Base-by-base conservation (phyloP, 1,140 invertebrate genomes). In the Bombyx mori region DNA sequence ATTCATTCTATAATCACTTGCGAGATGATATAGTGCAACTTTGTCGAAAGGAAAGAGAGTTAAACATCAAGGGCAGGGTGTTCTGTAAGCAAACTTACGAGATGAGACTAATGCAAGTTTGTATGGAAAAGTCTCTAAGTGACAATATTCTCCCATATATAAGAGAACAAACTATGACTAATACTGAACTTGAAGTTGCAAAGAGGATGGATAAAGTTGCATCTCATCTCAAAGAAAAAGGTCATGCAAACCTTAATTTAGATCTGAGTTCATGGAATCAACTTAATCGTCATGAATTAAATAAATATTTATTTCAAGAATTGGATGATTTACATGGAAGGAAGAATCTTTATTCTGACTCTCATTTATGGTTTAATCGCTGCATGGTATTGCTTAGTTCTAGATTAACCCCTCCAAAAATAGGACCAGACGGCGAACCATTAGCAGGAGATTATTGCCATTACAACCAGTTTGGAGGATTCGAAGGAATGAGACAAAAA, bases 181-280 rank as follows among this genome's bases (percentile, higher is more conserved):
- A 47, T 12, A 12, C 45, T 10, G 45, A 47, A 7, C 12, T 47
- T 10, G 45, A 47, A 12, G 45, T 47, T 10, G 12, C 45, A 4
- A 47, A 47, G 45, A 47, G 45, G 8, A 47, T 47, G 45, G 45
- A 47, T 47, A 47, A 47, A 47, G 12, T 47, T 4, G 45, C 45
- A 7, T 47, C 45, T 10, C 6, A 9, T 10, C 6, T 47, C 45
- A 10, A 5, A 47, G 12, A 47, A 8, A 4, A 47, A 12, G 45
- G 45, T 5, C 9, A 47, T 47, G 9, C 9, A 5, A 47, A 47
- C 12, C 9, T 47, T 8, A 47, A 47, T 12, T 7, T 47, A 7
- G 45, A 47, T 12, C 8, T 47, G 12, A 10, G 9, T 10, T 10
- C 9, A 47, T 47, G 45, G 45, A 47, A 47, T 8, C 45, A 47